Evolutionary conservation across 2,888 invertebrate species (phyloP), one percentile per base, ranked within the genome.

Genomic region (Cecidostiba fungosa): DNA sequence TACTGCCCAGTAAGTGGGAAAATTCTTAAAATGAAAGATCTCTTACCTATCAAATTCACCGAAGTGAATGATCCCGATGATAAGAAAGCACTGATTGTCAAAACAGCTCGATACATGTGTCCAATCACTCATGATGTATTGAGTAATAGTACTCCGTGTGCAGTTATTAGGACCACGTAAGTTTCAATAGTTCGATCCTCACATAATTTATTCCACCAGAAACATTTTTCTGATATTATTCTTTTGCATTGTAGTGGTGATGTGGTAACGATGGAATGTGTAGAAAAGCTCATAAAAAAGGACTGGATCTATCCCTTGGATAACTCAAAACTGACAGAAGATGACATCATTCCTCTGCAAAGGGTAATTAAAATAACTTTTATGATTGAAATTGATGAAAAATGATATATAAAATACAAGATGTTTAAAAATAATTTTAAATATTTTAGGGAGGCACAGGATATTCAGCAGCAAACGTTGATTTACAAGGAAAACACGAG

Each of bases 261-360:
- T 94, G 98, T 99, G 8, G 97, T 99, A 2, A 99, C 99, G 0
- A 95, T 98, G 96, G 99, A 99, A 92, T 99, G 99, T 94, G 96
- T 99, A 5, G 99, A 99, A 90, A 99, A 98, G 92, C 95, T 99
- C 23, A 98, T 99, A 81, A 98, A 97, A 91, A 98, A 98, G 91
- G 99, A 99, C 92, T 98, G 98, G 99, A 94, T 97, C 32, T 99
- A 99, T 94, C 99, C 99, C 0, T 94, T 98, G 32, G 98, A 97
- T 78, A 96, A 96, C 82, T 95, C 97, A 86, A 97, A 96, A 92
- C 92, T 98, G 8, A 96, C 95, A 77, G 98, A 99, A 87, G 96
- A 96, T 89, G 99, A 99, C 92, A 98, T 99, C 43, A 99, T 99
- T 91, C 95, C 95, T 6, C 93, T 99, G 91, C 97, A 99, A 93